Evolutionary conservation across 1,140 invertebrate species (phyloP), one percentile per base, ranked within the genome.

Genomic region (Lordiphosa mommai): DNA sequence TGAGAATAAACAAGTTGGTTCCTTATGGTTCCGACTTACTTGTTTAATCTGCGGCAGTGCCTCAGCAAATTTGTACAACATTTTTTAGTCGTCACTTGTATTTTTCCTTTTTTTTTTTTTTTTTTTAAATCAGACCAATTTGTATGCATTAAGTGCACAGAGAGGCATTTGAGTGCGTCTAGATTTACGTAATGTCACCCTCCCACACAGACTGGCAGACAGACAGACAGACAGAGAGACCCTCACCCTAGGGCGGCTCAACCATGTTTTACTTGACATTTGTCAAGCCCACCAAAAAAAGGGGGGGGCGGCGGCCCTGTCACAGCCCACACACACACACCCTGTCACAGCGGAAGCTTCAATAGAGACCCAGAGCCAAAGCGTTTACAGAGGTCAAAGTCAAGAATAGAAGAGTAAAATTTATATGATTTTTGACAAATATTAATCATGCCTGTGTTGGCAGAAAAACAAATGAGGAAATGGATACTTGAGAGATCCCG

Each of bases 141-240:
- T 84, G 76, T 82, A 82, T 82, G 77, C 76, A 82, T 82, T 82
- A 76, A 82, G 67, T 82, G 76, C 71, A 82, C 32, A 66, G 61
- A 61, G 63, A 43, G 20, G 17, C 46, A 61, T 61, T 63, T 58
- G 5, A 58, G 56, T 49, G 60, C 43, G 65, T 59, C 70, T 79
- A 74, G 74, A 65, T 80, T 79, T 80, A 79, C 74, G 74, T 79
- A 79, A 79, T 65, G 69, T 47, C 63, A 66, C 74, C 74, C 74
- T 56, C 74, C 36, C 55, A 60, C 33, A 63, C 48, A 38, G 16
- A 20, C 53, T 23, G 20, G 43, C 50, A 46, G 23, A 63, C 23
- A 63, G 20, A 51, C 36, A 43, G 14, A 58, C 8, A 52, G 14
- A 43, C 23, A 46, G 61, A 46, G 32, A 33, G 41, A 30, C 6